Percentiles rank a stretch among this genome's conserved stretches.
These are phyloP conservation scores for Solen grandis DNA, from an alignment of 1,140 invertebrate genomes.

Conservation along the genomic window DNA sequence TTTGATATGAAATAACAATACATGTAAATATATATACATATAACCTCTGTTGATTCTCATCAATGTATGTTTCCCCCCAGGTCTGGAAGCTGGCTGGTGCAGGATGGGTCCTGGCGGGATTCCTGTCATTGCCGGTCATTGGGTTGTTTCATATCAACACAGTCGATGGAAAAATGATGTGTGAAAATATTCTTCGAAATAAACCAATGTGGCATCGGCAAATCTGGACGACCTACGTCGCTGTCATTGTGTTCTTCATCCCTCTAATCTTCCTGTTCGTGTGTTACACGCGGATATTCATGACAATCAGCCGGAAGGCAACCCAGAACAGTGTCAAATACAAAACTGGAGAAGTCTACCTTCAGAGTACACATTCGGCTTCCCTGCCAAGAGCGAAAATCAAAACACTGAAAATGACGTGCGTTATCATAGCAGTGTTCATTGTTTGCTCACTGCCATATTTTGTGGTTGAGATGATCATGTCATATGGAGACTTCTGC, in stretches of 20 bases:
- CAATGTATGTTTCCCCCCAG: too few species aligned
- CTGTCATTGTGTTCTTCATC: constrained; percentile 74
- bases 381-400: constrained; percentile 79
- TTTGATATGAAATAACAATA: too few species aligned
- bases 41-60: too few species aligned
- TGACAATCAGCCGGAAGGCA: constrained; percentile 76
- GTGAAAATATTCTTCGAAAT: constrained; percentile 75
- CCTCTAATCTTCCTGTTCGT: constrained; percentile 74
- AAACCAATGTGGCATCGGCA: constrained; percentile 68
- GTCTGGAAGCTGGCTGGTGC: constrained; percentile 74
- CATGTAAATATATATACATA: too few species aligned
- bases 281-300: constrained; percentile 78
- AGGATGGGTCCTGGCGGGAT: constrained; percentile 72
- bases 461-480: constrained; percentile 79
- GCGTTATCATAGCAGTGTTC: constrained; percentile 79
- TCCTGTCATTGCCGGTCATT: constrained; percentile 73
- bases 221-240: constrained; percentile 75
- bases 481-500: constrained; percentile 75
- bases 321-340: constrained; percentile 59
- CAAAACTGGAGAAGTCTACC: constrained; percentile 69
- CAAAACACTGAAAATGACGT: constrained; percentile 81
- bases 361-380: constrained; percentile 75
- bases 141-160: constrained; percentile 71
- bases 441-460: constrained; percentile 78
- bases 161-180: constrained; percentile 58